Base-by-base conservation (phyloP, 1,140 invertebrate species). In the Monomorium pharaonis region DNA sequence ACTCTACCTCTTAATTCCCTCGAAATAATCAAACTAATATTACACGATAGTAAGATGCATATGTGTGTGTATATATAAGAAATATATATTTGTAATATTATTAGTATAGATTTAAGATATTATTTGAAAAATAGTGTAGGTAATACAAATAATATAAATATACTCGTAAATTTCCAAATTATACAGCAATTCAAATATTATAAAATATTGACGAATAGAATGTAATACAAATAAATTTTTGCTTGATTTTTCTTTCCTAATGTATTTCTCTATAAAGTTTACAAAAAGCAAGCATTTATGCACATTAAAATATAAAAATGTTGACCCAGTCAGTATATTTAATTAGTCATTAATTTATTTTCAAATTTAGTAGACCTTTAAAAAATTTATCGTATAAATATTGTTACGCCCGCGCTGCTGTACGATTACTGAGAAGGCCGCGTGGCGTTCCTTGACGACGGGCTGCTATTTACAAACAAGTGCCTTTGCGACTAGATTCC, bases 241-340 rank as follows among this genome's bases (percentile, higher is more conserved):
- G 24, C 18, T 62, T 9, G 3, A 60, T 60, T 7, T 62, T 27
- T 18, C 0, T 27, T 60, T 60, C n/a, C 27, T 42, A 27, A 27
- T 14, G 37, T 16, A 0, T 72, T 5, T 72, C 5, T 56, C 3
- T 56, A 30, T 30, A 9, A 65, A 78, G 67, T 78, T 37, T 51
- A 44, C 33, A 21, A n/a, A 78, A 37, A 37, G 37, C 37, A 37
- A 37, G 10, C n/a, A 37, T 56, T 1, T 58, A 30, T 58, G 72
- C 30, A 44, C 72, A 72, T 81, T 81, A 12, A 44, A 72, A 72
- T 49, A 65, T 65, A 49, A n/a, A 65, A 65, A 67, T 56, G 14
- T n/a, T 54, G 33, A 27, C 63, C 21, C n/a, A 69, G 42, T 42
- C n/a, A 30, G 16, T 27, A 33, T 5, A 72, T 72, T 81, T 58